A percentile compares a stretch with the other conserved stretches of the same genome.
Conservation (phyloP, 2,113 vertebrate genomes). For the Mustela nigripes region DNA sequence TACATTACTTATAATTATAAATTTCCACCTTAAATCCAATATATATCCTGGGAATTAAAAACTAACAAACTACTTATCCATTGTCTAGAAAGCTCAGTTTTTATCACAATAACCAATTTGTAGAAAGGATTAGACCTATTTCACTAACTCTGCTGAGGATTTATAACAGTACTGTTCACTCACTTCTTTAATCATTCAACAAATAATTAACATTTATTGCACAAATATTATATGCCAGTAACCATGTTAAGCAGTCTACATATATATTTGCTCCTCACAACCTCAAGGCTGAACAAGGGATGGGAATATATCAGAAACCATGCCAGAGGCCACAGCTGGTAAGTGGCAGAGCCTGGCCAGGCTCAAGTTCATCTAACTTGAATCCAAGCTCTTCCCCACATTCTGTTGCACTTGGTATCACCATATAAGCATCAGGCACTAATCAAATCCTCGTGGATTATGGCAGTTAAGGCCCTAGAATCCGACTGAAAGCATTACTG, state of each 20-base stretch:
- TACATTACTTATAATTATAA: neutral
- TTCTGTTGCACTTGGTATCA: neutral
- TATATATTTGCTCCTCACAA: neutral
- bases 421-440: neutral
- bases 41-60: constrained; percentile 1
- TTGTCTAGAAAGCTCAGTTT: constrained; percentile 36
- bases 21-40: constrained; percentile 35
- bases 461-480: neutral
- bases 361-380: neutral
- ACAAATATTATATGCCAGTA: neutral
- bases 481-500: neutral
- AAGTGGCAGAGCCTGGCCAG: neutral
- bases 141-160: neutral
- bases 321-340: neutral
- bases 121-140: neutral
- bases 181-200: neutral
- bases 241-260: neutral
- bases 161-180: neutral
- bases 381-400: neutral
- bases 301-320: neutral
- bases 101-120: neutral
- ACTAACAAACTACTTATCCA: neutral
- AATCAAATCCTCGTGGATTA: neutral
- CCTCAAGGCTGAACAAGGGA: neutral
- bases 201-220: neutral